Conservation (phyloP, 2,113 vertebrate genomes). For the Cisticola juncidis region DNA sequence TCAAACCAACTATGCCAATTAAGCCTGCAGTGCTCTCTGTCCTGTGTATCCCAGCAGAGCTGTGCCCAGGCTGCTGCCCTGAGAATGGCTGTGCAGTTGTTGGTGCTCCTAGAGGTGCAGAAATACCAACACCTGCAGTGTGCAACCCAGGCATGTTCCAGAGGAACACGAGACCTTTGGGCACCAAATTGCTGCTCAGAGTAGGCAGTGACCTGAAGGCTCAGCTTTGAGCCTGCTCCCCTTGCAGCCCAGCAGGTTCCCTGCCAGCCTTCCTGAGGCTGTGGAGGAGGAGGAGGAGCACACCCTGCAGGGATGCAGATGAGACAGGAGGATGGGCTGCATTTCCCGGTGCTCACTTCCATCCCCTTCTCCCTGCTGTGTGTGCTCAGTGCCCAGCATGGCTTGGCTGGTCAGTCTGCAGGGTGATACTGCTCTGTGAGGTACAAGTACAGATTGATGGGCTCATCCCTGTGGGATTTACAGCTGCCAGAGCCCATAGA, state of each 20-base stretch:
- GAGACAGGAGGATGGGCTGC: not conserved
- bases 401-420: not conserved
- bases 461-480: not conserved
- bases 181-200: not conserved
- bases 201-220: not conserved
- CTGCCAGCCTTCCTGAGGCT: not conserved
- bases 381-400: not conserved
- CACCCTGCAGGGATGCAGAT: accelerated
- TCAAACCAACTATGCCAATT: not conserved
- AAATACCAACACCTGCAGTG: not conserved
- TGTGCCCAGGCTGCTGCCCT: not conserved
- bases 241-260: not conserved
- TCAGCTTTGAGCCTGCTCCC: not conserved
- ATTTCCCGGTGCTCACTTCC: not conserved
- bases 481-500: not conserved
- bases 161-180: not conserved
- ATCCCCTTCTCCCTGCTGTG: not conserved
- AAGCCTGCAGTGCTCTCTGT: not conserved
- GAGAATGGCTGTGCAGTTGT: not conserved
- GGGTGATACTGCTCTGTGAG: not conserved
- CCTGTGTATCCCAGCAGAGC: too few relatives aligned
- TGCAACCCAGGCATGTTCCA: not conserved
- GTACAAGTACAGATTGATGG: not conserved
- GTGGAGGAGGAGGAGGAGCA: not conserved
- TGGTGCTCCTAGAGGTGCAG: not conserved